A percentile compares a stretch with the other conserved stretches of the same genome.
Conservation (phyloP, 2,113 vertebrate species). For the Parus major region DNA sequence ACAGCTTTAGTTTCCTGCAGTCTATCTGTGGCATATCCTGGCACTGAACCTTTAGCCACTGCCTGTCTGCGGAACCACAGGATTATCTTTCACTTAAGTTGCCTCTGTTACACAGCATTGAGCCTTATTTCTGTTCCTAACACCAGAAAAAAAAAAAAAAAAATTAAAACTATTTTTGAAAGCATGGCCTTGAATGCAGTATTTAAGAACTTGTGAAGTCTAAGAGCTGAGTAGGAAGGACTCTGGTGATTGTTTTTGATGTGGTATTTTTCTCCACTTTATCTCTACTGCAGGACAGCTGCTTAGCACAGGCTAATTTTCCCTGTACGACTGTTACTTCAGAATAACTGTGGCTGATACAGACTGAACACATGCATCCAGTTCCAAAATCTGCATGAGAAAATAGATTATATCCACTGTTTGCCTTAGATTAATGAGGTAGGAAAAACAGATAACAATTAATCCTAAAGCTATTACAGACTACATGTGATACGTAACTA, state of each 20-base stretch:
- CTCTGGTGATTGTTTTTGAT: background rate
- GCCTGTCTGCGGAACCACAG: background rate
- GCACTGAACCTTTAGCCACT: background rate
- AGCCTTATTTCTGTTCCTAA: background rate
- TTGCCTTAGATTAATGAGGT: background rate
- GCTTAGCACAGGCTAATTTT: conserved; percentile 35
- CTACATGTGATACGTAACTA: background rate
- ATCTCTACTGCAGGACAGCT: background rate
- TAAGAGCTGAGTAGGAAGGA: background rate
- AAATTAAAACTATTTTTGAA: background rate
- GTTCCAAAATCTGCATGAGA: background rate
- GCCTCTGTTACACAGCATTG: background rate
- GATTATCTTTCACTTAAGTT: background rate
- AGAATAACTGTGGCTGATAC: background rate
- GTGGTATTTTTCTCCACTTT: background rate
- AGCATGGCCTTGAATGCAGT: background rate
- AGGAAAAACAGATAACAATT: background rate
- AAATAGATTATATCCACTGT: background rate
- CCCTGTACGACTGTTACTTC: background rate
- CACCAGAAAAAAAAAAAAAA: background rate
- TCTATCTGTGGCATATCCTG: background rate
- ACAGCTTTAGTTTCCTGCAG: background rate
- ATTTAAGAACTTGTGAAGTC: background rate
- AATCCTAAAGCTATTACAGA: background rate
- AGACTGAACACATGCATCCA: background rate